phyloP scores from a whole-genome alignment of 2,113 vertebrate genomes.

The Cynoglossus semilaevis region DNA sequence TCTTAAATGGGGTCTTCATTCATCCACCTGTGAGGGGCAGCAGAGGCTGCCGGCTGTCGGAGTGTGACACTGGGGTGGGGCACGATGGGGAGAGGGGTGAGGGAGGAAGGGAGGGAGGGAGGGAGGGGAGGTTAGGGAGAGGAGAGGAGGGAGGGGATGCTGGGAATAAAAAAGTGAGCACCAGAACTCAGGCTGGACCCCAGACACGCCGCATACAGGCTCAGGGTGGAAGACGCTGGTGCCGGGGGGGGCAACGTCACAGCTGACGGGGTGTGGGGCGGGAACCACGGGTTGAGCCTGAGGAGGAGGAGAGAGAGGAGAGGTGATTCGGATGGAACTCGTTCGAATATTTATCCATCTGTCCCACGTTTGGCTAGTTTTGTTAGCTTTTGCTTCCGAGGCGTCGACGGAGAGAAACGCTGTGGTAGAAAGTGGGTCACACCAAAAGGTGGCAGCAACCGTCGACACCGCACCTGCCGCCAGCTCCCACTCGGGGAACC shows the following conservation, averaged over 20 bases:
- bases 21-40: constrained; percentile 88
- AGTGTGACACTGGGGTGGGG: neutral
- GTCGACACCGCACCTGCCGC: too few relatives aligned
- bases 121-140: constrained; percentile 28
- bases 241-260: constrained; percentile 19
- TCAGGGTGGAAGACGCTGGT: constrained; percentile 26
- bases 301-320: neutral
- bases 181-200: constrained; percentile 44
- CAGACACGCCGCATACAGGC: constrained; percentile 36
- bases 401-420: too few relatives aligned
- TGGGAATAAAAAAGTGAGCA: constrained; percentile 24
- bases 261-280: constrained; percentile 8
- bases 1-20: constrained; percentile 99
- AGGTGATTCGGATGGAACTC: too few relatives aligned
- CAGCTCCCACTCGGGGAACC: too few relatives aligned
- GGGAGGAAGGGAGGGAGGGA: neutral
- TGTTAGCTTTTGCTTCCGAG: too few relatives aligned
- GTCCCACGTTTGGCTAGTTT: too few relatives aligned
- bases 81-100: neutral
- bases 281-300: constrained; percentile 12
- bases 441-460: too few relatives aligned
- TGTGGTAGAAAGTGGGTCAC: too few relatives aligned
- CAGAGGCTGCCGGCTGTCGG: constrained; percentile 73
- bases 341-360: too few relatives aligned
- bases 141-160: constrained; percentile 53